A percentile compares a stretch with the other conserved stretches of the same genome.
Evolutionary conservation across 2,888 invertebrate genomes (phyloP).

Genomic region (Euzetes globulus): DNA sequence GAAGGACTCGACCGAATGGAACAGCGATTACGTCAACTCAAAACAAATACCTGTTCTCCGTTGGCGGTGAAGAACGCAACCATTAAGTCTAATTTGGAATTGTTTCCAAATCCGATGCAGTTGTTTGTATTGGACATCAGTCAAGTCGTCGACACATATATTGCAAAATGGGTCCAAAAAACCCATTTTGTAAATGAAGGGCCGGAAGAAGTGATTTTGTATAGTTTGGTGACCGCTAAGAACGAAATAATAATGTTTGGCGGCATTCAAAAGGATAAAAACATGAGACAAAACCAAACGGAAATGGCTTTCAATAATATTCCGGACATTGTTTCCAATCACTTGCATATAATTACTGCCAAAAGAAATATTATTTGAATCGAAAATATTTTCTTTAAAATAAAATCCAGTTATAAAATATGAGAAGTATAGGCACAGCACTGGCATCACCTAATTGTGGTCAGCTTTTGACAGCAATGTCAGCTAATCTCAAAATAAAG

Average conservation of each 20-base stretch:
- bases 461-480: too few relatives aligned
- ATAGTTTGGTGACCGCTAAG: conserved; percentile 77
- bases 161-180: conserved; percentile 49
- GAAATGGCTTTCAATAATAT: conserved; percentile 37
- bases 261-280: conserved; percentile 66
- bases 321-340: conserved; percentile 66
- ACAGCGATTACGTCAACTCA: conserved; percentile 49
- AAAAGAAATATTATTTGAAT: conserved; percentile 48
- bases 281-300: not conserved
- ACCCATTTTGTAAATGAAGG: conserved; percentile 40
- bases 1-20: conserved; percentile 61
- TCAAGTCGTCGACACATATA: conserved; percentile 58
- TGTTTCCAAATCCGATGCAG: conserved; percentile 56
- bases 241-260: conserved; percentile 92
- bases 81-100: conserved; percentile 46
- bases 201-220: conserved; percentile 82
- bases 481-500: too few relatives aligned
- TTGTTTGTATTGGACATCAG: conserved; percentile 80
- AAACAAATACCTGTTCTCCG: conserved; percentile 45
- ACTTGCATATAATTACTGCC: conserved; percentile 65
- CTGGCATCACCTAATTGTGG: too few relatives aligned
- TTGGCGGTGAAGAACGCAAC: conserved; percentile 48
- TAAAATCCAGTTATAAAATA: too few relatives aligned
- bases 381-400: not conserved
- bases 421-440: too few relatives aligned